Evolutionary conservation across 2,888 invertebrate species (phyloP), one percentile per base, ranked within the genome.

Genomic region (Eulithis testata): DNA sequence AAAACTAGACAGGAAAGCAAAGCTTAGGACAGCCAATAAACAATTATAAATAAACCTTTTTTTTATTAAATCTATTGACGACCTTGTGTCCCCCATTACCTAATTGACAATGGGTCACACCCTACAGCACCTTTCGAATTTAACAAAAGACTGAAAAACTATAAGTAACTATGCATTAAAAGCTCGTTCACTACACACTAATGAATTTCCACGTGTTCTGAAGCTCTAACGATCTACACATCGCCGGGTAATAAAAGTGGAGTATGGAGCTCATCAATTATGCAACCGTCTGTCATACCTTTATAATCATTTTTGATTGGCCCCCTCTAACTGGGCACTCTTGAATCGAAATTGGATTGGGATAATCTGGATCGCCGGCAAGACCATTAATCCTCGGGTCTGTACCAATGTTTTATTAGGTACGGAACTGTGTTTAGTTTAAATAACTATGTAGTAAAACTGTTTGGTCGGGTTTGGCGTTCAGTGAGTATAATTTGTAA

Each of bases 301-400:
- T 72, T 75, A 81, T 78, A 79, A 78, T 78, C 73, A 77, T 76
- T 79, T 80, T 78, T 80, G 77, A 80, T 82, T 81, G 78, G 73
- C 67, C 71, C 77, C 74, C 77, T 81, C 74, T 72, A 73, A 71
- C 73, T 66, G 72, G 72, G 59, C 73, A 74, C 79, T 76, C 78
- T 78, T 76, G 76, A 78, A 76, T 76, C 74, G 72, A 76, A 82
- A 82, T 82, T 81, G 81, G 79, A 81, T 82, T 73, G 77, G 75
- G 73, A 79, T 80, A 77, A 81, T 82, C 76, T 77, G 72, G 73
- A 77, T 76, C 67, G 64, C 58, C 62, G 71, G 71, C 55, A 63
- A 58, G 66, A 31, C 68, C 68, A 73, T 71, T 73, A 71, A 73
- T 73, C 68, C 67, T 60, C 52, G 67, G 71, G 60, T 52, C 60